These are phyloP conservation scores for Ptilorrhoa leucosticta DNA, from an alignment of 2,113 vertebrate species.

Conservation along the genomic window DNA sequence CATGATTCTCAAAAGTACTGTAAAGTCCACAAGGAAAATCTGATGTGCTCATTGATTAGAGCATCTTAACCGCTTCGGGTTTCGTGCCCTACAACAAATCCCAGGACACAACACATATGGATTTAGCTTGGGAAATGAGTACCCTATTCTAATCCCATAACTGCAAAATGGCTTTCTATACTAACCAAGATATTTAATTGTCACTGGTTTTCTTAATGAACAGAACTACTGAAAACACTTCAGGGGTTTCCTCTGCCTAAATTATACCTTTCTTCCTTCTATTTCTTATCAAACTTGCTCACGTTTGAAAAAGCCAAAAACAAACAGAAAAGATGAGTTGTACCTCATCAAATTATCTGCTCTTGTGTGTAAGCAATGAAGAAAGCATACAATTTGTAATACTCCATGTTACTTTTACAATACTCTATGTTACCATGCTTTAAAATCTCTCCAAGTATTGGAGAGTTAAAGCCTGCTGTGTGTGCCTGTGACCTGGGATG, in stretches of 20 bases:
- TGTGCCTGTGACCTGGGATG: background rate
- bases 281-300: background rate
- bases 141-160: constrained; percentile 3
- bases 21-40: constrained; percentile 44
- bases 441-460: background rate
- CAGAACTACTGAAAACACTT: background rate
- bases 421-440: background rate
- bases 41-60: background rate
- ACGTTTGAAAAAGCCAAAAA: background rate
- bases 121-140: constrained; percentile 27
- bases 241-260: constrained; percentile 12
- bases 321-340: background rate
- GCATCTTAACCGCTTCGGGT: constrained; percentile 8
- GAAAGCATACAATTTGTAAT: background rate
- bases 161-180: background rate
- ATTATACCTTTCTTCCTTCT: constrained; percentile 17
- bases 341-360: background rate
- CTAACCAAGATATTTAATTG: constrained; percentile 6
- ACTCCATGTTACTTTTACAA: background rate
- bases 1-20: constrained; percentile 43
- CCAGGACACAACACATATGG: background rate
- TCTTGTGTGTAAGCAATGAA: background rate
- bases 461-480: background rate
- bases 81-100: constrained; percentile 12
- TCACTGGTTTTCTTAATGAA: background rate